Base-by-base conservation (phyloP, 2,888 invertebrate genomes). In the Clunio marinus region DNA sequence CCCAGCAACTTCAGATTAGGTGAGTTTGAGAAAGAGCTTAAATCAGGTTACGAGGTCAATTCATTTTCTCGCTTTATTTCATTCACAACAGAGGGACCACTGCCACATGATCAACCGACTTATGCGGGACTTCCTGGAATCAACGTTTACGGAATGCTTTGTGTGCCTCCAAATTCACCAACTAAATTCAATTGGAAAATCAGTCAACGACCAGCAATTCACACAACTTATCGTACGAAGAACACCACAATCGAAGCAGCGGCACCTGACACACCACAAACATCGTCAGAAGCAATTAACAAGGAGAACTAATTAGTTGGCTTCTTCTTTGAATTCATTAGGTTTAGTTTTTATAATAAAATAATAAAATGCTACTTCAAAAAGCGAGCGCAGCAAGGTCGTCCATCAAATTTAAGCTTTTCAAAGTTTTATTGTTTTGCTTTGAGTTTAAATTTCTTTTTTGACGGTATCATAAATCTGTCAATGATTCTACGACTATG, bases 121-220 rank as follows among this genome's bases (percentile, higher is more conserved):
- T 95, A 95, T 76, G 95, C 94, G 1, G 91, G 93, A 72, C 93
- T 95, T 8, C 94, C 94, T 2, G 94, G 94, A 1, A 94, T 95
- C 71, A 84, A 93, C 71, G 94, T 95, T 0, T 95, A 92, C 75
- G 95, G 94, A 55, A 95, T 95, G 94, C 91, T 94, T 87, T 94
- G 94, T 76, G 90, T 91, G 0, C 27, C 63, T 15, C 35, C 8
- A 3, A 22, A 13, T 8, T 24, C 62, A 15, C 62, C 37, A 7
- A 8, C 17, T 7, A 7, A 20, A 13, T 24, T 32, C 45, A 45
- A 24, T 10, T 66, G 66, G 66, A 37, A 60, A 13, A 35, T 35
- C 41, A 41, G 41, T 60, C 32, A 58, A 28, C n/a, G 25, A 15
- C 66, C 66, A 13, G 55, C 46, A 5, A 68, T 68, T 27, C 57